Conservation (phyloP, 1,140 invertebrate genomes). For the Yoshiicerus persimilis region DNA sequence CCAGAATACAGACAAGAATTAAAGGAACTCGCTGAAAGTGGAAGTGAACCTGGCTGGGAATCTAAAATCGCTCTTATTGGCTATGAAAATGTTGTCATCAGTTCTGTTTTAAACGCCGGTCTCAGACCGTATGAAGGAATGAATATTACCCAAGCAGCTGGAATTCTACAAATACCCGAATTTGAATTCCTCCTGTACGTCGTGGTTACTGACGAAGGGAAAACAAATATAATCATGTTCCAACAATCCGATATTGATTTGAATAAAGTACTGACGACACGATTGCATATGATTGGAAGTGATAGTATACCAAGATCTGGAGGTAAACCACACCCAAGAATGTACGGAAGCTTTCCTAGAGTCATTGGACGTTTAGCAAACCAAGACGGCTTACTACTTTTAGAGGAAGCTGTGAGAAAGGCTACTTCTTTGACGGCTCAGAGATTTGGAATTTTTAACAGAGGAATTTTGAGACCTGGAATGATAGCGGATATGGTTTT, state of each 20-base stretch:
- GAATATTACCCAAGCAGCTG: slow-evolving; percentile 13
- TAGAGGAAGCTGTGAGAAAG: slow-evolving; percentile 44
- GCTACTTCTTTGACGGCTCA: slow-evolving; percentile 31
- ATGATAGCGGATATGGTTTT: slow-evolving; percentile 38
- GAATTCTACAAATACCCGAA: background rate
- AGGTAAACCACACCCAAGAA: slow-evolving; percentile 43
- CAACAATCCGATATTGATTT: slow-evolving; percentile 39
- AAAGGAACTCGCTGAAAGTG: slow-evolving; percentile 36
- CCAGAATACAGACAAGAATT: slow-evolving; percentile 14
- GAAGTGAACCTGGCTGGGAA: slow-evolving; percentile 43
- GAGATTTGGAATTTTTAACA: slow-evolving; percentile 31
- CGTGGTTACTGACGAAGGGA: slow-evolving; percentile 30
- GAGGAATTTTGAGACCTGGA: slow-evolving; percentile 35
- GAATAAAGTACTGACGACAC: slow-evolving; percentile 22
- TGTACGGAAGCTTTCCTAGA: slow-evolving; percentile 38
- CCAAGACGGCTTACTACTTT: background rate
- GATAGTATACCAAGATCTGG: slow-evolving; percentile 43
- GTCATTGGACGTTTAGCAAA: slow-evolving; percentile 36
- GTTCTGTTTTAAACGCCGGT: slow-evolving; percentile 24
- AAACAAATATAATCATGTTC: slow-evolving; percentile 44
- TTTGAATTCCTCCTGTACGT: slow-evolving; percentile 39
- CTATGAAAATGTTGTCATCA: slow-evolving; percentile 40
- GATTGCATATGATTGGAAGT: slow-evolving; percentile 43
- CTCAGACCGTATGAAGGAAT: slow-evolving; percentile 34
- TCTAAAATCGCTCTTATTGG: slow-evolving; percentile 42